A percentile compares a stretch with the other conserved stretches of the same genome.
phyloP scores from a whole-genome alignment of 2,797 vertebrate species.

The Trachurus trachurus region DNA sequence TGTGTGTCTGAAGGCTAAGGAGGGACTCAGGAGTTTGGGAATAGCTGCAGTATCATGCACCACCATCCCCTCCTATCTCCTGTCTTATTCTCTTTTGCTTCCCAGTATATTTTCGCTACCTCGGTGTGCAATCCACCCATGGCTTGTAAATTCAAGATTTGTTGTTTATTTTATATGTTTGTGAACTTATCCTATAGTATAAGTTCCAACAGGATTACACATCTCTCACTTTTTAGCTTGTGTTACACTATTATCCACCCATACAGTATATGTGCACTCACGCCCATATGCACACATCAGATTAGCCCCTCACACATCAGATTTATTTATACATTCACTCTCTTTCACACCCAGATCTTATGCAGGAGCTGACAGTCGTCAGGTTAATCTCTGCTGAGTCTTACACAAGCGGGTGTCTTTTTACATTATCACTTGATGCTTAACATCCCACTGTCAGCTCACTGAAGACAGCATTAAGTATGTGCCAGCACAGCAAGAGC shows the following conservation, averaged over 20 bases:
- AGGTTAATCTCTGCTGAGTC: constrained; percentile 84
- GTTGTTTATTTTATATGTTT: constrained; percentile 62
- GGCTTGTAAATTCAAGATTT: constrained; percentile 35
- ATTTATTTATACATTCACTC: constrained; percentile 76
- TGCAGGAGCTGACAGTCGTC: constrained; percentile 78
- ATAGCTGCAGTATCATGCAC: constrained; percentile 58
- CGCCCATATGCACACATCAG: constrained; percentile 60
- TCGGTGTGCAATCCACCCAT: constrained; percentile 29
- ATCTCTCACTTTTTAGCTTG: constrained; percentile 61
- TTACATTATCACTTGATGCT: constrained; percentile 72
- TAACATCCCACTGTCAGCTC: constrained; percentile 72
- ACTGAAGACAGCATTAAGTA: constrained; percentile 55
- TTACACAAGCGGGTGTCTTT: constrained; percentile 80
- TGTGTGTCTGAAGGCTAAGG: constrained; percentile 54
- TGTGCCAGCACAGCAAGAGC: constrained; percentile 33
- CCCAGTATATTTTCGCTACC: constrained; percentile 32
- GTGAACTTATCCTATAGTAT: constrained; percentile 38
- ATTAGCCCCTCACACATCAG: constrained; percentile 74
- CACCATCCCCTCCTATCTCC: constrained; percentile 37
- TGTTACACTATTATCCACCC: constrained; percentile 57
- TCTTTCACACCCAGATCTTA: constrained; percentile 69
- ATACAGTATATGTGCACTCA: constrained; percentile 31
- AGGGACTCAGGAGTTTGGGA: constrained; percentile 61
- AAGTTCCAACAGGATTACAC: constrained; percentile 67
- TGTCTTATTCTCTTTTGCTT: constrained; percentile 24